phyloP scores from a whole-genome alignment of 2,888 invertebrate genomes.

The Thera obeliscata region DNA sequence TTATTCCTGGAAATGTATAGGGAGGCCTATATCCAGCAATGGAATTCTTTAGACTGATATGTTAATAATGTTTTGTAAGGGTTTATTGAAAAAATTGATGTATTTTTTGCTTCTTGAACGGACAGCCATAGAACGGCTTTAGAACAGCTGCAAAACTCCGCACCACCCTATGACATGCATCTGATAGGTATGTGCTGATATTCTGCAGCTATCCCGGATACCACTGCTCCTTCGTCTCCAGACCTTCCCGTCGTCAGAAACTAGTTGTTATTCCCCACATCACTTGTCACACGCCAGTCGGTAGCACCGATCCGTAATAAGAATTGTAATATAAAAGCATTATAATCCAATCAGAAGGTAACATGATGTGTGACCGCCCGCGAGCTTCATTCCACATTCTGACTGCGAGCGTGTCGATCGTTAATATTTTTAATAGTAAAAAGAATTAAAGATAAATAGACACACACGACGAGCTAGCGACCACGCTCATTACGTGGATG shows the following conservation, averaged over 20 bases:
- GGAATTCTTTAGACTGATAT: too few species aligned
- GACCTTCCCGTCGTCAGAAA: constrained; percentile 55
- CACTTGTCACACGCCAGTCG: constrained; percentile 72
- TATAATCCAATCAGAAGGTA: constrained; percentile 82
- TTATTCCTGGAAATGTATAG: too few species aligned
- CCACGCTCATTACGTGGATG: constrained; percentile 32
- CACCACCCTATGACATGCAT: too few species aligned
- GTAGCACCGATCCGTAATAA: constrained; percentile 77
- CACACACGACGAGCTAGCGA: constrained; percentile 50
- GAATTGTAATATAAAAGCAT: constrained; percentile 82
- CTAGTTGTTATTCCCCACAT: constrained; percentile 76
- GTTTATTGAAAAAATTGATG: too few species aligned
- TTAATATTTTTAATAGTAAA: constrained; percentile 76
- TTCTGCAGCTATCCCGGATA: constrained; percentile 35
- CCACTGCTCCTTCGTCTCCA: constrained; percentile 35
- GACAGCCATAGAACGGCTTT: too few species aligned
- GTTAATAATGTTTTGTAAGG: too few species aligned
- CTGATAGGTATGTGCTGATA: not conserved
- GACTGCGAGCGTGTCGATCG: constrained; percentile 64
- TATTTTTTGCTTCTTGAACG: too few species aligned
- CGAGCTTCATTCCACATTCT: constrained; percentile 74
- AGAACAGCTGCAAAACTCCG: too few species aligned
- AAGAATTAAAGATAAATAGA: constrained; percentile 71
- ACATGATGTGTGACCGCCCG: constrained; percentile 78
- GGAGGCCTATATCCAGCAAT: too few species aligned